Percentiles rank a stretch among this genome's conserved stretches.
phyloP scores from a whole-genome alignment of 2,888 invertebrate species.

The Dryobota labecula region DNA sequence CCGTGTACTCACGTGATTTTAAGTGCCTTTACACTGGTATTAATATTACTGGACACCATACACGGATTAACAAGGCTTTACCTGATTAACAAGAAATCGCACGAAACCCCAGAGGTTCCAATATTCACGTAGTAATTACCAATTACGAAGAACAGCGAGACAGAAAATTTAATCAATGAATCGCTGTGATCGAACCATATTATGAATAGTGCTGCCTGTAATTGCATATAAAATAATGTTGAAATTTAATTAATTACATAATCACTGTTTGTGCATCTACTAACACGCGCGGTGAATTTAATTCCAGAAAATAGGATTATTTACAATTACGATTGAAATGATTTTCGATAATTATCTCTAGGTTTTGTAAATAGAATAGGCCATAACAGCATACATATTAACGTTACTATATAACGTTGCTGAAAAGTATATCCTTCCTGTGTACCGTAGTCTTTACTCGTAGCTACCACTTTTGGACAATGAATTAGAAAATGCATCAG shows the following conservation, averaged over 20 bases:
- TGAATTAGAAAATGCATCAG: background rate
- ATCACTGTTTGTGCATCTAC: background rate
- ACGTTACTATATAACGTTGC: background rate
- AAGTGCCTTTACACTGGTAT: background rate
- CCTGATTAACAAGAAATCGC: background rate
- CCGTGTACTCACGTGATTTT: background rate
- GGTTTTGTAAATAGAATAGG: background rate
- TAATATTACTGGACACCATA: background rate
- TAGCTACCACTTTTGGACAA: background rate
- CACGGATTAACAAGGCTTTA: background rate
- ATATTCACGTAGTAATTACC: conserved; percentile 30
- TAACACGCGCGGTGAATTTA: background rate
- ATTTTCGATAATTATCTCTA: background rate
- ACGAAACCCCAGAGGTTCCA: background rate
- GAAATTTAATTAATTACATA: background rate
- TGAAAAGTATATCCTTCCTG: background rate
- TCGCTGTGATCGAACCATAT: background rate
- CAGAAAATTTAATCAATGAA: conserved; percentile 28
- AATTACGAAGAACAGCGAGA: conserved; percentile 9
- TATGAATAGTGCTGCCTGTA: background rate
- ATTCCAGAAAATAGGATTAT: background rate
- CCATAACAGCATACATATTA: background rate
- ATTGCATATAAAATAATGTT: background rate
- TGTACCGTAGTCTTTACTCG: background rate
- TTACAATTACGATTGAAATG: no score